Conservation (phyloP, 2,113 vertebrate genomes). For the Grantiella picta region DNA sequence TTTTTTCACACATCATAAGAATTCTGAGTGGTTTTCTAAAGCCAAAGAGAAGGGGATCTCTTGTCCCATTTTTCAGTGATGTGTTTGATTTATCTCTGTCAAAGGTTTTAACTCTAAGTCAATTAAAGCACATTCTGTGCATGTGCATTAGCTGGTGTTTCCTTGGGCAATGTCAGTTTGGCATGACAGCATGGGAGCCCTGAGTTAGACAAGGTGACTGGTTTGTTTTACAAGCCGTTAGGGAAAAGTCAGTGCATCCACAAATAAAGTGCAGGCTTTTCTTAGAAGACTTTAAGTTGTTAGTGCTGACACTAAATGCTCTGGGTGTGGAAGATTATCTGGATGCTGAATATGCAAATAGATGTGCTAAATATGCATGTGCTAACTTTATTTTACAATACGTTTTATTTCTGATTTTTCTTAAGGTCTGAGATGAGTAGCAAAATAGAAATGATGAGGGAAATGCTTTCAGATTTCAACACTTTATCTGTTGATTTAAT, state of each 20-base stretch:
- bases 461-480: background rate
- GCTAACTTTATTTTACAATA: background rate
- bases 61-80: background rate
- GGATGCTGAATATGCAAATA: background rate
- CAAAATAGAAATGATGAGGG: background rate
- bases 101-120: background rate
- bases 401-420: background rate
- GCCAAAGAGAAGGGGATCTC: background rate
- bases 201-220: background rate
- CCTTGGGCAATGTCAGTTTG: background rate
- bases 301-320: background rate
- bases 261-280: background rate
- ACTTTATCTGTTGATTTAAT: background rate
- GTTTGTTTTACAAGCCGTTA: background rate
- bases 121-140: rapidly evolving
- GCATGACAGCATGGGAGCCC: background rate
- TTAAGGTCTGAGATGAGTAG: background rate
- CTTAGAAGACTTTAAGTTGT: background rate
- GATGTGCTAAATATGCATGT: background rate
- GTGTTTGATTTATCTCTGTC: background rate
- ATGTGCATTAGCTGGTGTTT: background rate
- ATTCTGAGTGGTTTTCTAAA: background rate
- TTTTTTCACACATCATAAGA: background rate
- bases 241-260: background rate
- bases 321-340: background rate